Percentiles rank a stretch among this genome's conserved stretches.
Evolutionary conservation across 2,797 vertebrate species (phyloP).

Genomic region (Sebastes itinus): DNA sequence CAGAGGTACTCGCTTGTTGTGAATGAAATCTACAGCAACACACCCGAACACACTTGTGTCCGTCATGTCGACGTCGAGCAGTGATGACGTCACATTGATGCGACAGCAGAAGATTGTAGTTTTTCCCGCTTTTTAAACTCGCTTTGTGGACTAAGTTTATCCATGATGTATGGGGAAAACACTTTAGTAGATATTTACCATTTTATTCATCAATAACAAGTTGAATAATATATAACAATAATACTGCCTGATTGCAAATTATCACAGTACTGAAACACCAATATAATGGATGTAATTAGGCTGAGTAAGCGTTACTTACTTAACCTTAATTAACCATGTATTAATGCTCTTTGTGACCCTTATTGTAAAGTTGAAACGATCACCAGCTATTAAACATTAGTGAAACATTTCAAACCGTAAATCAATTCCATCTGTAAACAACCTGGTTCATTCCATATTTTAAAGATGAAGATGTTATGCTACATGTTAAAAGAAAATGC

Average conservation of each 20-base stretch:
- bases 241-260: background rate
- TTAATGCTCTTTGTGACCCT: no score
- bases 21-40: conserved; percentile 9
- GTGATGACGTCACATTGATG: conserved; percentile 43
- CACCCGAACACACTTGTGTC: conserved; percentile 1
- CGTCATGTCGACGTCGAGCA: background rate
- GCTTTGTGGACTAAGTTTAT: background rate
- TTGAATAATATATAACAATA: background rate
- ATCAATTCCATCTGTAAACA: no score
- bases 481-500: background rate
- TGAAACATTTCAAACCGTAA: rapidly evolving
- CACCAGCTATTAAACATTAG: no score
- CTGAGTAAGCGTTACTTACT: no score
- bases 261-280: background rate
- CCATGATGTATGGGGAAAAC: rapidly evolving
- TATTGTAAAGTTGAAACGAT: no score
- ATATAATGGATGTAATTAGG: background rate
- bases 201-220: background rate
- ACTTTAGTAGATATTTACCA: background rate
- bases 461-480: no score
- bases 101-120: conserved; percentile 63
- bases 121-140: background rate
- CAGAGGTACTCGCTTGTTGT: background rate
- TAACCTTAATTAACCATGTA: no score
- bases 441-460: no score